phyloP scores from a whole-genome alignment of 1,140 invertebrate species.

The Frieseomelitta varia region DNA sequence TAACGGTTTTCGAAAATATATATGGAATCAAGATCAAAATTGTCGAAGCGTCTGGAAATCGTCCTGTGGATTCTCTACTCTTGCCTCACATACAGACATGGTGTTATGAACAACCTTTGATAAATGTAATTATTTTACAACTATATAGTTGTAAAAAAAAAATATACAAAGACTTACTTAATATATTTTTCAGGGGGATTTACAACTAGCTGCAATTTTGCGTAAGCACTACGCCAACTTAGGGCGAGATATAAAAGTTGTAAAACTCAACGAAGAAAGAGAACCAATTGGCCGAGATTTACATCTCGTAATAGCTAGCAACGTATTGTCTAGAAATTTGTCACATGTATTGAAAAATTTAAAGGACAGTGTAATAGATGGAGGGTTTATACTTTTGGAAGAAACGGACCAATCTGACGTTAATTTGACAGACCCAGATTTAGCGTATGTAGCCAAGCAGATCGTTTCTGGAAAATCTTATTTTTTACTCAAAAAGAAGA shows the following conservation, averaged over 20 bases:
- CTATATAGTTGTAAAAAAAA: neutral
- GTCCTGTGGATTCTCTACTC: conserved; percentile 85
- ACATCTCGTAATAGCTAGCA: conserved; percentile 85
- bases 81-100: conserved; percentile 82
- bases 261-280: conserved; percentile 82
- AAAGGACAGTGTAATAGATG: conserved; percentile 84
- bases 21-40: conserved; percentile 88
- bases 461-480: conserved; percentile 83
- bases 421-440: conserved; percentile 72
- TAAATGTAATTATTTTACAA: conserved; percentile 83
- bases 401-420: conserved; percentile 84
- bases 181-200: conserved; percentile 71
- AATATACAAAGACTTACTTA: neutral
- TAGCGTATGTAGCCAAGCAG: conserved; percentile 84
- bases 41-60: conserved; percentile 88
- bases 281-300: conserved; percentile 85
- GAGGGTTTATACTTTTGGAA: conserved; percentile 90
- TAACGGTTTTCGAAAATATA: conserved; percentile 91
- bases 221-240: conserved; percentile 81
- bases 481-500: conserved; percentile 83
- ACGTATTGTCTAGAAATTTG: conserved; percentile 82
- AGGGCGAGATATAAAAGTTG: conserved; percentile 84
- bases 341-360: conserved; percentile 83
- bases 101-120: conserved; percentile 87
- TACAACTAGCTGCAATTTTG: conserved; percentile 71